Percentiles rank a stretch among this genome's conserved stretches.
These are phyloP conservation scores for Atrina japonica DNA, from an alignment of 2,888 invertebrate species.

Conservation along the genomic window DNA sequence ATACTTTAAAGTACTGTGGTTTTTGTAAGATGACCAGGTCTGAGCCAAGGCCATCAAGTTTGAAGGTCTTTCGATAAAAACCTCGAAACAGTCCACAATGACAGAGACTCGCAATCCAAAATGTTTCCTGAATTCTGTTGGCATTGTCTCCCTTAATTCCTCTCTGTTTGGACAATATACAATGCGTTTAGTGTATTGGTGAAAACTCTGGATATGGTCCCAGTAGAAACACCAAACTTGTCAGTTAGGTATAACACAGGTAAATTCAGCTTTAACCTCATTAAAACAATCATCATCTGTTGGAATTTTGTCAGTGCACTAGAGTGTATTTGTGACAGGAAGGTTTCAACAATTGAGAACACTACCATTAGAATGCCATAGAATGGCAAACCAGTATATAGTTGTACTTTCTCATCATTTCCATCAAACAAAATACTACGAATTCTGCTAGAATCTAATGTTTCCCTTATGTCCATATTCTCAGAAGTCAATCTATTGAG, in stretches of 20 bases:
- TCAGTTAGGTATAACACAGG: slow-evolving; percentile 32
- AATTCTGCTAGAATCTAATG: slow-evolving; percentile 15
- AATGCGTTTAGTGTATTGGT: slow-evolving; percentile 14
- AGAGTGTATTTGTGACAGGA: slow-evolving; percentile 5
- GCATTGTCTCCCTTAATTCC: slow-evolving; percentile 36
- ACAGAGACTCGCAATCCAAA: slow-evolving; percentile 40
- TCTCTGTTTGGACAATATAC: slow-evolving; percentile 44
- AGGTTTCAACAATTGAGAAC: not conserved
- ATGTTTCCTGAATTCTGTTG: slow-evolving; percentile 40
- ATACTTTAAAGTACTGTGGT: slow-evolving; percentile 59
- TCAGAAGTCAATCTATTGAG: slow-evolving; percentile 3
- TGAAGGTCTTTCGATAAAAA: slow-evolving; percentile 53
- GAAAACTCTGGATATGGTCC: slow-evolving; percentile 31
- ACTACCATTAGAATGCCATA: no score
- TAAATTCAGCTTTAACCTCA: slow-evolving; percentile 46
- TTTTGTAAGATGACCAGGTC: slow-evolving; percentile 58
- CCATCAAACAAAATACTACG: not conserved
- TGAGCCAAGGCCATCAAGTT: slow-evolving; percentile 51
- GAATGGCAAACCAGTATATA: no score
- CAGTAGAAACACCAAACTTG: slow-evolving; percentile 18
- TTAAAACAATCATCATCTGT: slow-evolving; percentile 30
- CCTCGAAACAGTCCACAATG: slow-evolving; percentile 55
- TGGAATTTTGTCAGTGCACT: slow-evolving; percentile 39
- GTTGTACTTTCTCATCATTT: no score
- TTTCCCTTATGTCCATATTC: slow-evolving; percentile 7